phyloP scores from a whole-genome alignment of 2,797 vertebrate species.

The Pseudochromis fuscus region DNA sequence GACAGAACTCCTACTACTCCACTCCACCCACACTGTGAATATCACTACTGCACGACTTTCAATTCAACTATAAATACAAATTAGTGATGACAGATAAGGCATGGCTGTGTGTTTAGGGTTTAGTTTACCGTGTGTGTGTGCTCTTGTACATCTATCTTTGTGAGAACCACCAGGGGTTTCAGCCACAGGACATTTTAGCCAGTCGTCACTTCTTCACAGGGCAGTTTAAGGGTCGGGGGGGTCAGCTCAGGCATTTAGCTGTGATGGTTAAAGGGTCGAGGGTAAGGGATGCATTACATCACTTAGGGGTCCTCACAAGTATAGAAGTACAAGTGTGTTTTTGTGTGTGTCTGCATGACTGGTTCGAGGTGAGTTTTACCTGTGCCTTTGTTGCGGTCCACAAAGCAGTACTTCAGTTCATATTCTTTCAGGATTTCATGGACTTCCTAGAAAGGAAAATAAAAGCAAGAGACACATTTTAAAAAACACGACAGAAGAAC shows the following conservation, averaged over 20 bases:
- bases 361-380: slow-evolving; percentile 83
- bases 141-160: background rate
- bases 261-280: background rate
- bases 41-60: slow-evolving; percentile 16
- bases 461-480: background rate
- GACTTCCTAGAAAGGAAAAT: slow-evolving; percentile 88
- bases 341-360: background rate
- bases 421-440: slow-evolving; percentile 95
- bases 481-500: too few relatives aligned
- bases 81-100: slow-evolving; percentile 22
- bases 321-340: slow-evolving; percentile 8
- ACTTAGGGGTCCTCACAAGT: background rate
- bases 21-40: background rate
- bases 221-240: background rate
- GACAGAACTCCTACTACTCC: background rate
- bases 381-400: slow-evolving; percentile 98
- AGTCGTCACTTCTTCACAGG: background rate
- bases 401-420: slow-evolving; percentile 98
- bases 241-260: background rate
- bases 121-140: background rate
- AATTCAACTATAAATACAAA: slow-evolving; percentile 35
- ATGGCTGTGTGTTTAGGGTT: slow-evolving; percentile 12
- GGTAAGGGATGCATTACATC: background rate
- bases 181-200: background rate
- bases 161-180: background rate